Conservation (phyloP, 2,797 vertebrate species). For the Chiloscyllium punctatum region DNA sequence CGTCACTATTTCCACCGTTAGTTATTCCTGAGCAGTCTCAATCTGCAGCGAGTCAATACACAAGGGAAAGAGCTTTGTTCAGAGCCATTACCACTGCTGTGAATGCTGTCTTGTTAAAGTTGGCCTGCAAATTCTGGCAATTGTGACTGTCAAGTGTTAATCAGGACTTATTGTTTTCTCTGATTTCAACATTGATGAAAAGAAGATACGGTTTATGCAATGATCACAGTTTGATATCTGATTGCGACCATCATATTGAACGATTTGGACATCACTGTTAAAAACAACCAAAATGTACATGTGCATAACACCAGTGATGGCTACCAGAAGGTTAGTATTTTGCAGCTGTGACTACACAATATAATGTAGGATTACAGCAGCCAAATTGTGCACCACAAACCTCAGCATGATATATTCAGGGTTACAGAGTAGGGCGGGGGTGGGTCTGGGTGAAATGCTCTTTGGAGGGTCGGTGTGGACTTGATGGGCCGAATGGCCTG, state of each 20-base stretch:
- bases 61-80: neutral
- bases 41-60: neutral
- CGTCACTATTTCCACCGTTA: neutral
- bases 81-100: neutral
- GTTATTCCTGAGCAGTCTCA: neutral
- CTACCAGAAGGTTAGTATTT: too few relatives aligned
- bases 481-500: too few relatives aligned
- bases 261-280: neutral
- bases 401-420: too few relatives aligned
- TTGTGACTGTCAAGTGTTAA: neutral
- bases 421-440: too few relatives aligned
- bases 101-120: neutral
- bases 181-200: neutral
- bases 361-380: too few relatives aligned
- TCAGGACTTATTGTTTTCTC: neutral
- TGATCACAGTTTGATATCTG: neutral
- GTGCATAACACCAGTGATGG: neutral
- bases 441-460: too few relatives aligned
- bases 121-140: neutral
- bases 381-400: too few relatives aligned
- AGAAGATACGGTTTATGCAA: neutral
- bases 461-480: too few relatives aligned
- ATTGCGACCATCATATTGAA: neutral
- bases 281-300: neutral
- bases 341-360: too few relatives aligned